A percentile compares a stretch with the other conserved stretches of the same genome.
Evolutionary conservation across 2,113 vertebrate species (phyloP).

Genomic region (Clupea harengus): DNA sequence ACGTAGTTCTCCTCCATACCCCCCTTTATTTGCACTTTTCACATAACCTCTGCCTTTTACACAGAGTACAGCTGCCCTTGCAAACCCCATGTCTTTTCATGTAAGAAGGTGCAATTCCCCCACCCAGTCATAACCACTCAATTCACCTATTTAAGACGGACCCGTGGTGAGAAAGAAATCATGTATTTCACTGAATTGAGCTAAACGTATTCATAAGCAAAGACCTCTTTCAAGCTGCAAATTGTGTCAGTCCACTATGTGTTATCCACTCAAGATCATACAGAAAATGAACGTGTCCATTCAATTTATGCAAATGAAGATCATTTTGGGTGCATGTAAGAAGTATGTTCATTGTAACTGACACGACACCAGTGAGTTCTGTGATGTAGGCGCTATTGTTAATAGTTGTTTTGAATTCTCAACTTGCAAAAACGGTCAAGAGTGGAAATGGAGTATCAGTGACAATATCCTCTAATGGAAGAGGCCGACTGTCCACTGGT

Average conservation of each 20-base stretch:
- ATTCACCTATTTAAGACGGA: not conserved
- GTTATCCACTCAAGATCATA: not conserved
- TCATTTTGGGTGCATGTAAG: not conserved
- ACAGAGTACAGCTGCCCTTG: not conserved
- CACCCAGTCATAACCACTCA: not conserved
- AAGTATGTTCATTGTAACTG: not conserved
- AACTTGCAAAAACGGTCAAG: not conserved
- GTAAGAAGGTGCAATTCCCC: not conserved
- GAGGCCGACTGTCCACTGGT: conserved; percentile 19
- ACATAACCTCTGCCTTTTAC: not conserved
- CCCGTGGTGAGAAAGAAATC: not conserved
- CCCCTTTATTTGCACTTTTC: no score
- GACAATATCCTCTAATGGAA: not conserved
- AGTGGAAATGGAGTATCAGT: not conserved
- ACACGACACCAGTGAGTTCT: not conserved
- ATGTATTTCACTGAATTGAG: not conserved
- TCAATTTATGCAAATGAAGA: not conserved
- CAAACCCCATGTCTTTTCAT: not conserved
- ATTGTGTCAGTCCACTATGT: not conserved
- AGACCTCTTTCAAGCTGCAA: not conserved
- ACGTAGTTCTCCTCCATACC: not conserved
- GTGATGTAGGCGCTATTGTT: not conserved
- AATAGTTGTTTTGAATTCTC: conserved; percentile 18
- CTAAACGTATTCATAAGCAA: not conserved
- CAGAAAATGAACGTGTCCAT: not conserved